phyloP scores from a whole-genome alignment of 2,797 vertebrate genomes.

The Percopsis omiscomaycus region DNA sequence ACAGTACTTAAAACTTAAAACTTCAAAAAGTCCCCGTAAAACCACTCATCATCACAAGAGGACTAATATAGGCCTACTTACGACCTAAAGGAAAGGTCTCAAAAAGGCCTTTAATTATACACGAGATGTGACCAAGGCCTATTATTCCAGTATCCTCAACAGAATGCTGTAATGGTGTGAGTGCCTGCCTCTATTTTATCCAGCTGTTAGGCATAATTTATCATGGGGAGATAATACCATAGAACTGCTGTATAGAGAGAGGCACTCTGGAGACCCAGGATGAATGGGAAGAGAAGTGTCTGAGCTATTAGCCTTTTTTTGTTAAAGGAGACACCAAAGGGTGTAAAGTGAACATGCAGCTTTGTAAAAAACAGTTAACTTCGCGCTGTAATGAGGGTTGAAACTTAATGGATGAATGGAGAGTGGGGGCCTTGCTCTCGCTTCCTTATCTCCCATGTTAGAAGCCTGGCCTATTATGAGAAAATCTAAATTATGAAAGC shows the following conservation, averaged over 20 bases:
- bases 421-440: neutral
- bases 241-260: neutral
- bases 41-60: neutral
- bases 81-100: conserved; percentile 10
- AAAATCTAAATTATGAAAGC: neutral
- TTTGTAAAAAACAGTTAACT: conserved; percentile 4
- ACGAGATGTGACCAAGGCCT: neutral
- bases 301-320: conserved; percentile 27
- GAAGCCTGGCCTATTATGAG: neutral
- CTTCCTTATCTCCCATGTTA: neutral
- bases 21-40: neutral
- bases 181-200: conserved; percentile 14
- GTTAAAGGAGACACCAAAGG: conserved; percentile 25
- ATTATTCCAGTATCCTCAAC: conserved; percentile 1
- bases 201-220: conserved; percentile 26
- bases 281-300: conserved; percentile 19
- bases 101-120: conserved; percentile 13
- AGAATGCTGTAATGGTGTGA: conserved; percentile 15
- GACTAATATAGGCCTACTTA: conserved; percentile 1
- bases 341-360: conserved; percentile 9
- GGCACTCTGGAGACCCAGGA: conserved; percentile 24
- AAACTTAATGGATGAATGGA: neutral
- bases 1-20: too few relatives aligned
- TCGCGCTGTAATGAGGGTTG: conserved; percentile 11
- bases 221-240: conserved; percentile 25